Base-by-base conservation (phyloP, 2,888 invertebrate species). In the Agrypnus murinus region DNA sequence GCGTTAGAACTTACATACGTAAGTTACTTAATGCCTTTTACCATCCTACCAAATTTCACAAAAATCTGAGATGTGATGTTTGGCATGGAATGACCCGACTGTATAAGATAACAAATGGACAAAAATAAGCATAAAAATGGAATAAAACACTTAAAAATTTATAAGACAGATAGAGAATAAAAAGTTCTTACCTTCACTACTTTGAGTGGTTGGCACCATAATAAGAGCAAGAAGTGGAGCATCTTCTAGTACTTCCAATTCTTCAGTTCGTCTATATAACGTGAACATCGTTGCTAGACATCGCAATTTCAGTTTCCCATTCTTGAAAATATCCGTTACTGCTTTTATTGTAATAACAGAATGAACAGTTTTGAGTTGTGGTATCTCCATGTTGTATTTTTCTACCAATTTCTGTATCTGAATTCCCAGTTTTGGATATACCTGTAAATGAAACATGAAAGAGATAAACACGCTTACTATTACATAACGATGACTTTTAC, bases 281-380 rank as follows among this genome's bases (percentile, higher is more conserved):
- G 81, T 78, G 76, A 81, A 84, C 82, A 85, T 81, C 19, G 83
- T 81, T 57, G 84, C 84, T 71, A 81, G 76, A 74, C 85, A 85
- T 53, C 81, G 80, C 19, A 85, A 77, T 66, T 81, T 81, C 77
- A 85, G 79, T 74, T 83, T 83, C 57, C 84, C 82, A 68, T 79
- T 80, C 65, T 82, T 82, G 80, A 85, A 84, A 58, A 84, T 79
- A 62, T 82, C 81, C 50, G 81, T 78, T 32, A 81, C 79, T 17
- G 82, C 83, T 66, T 79, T 80, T 69, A 84, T 79, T 25, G 81
- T 78, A 57, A 84, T 79, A 46, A 82, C 79, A 14, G 84, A 84
- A 40, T 81, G 80, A 10, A 83, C 81, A 8, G 80, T 80, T 75
- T 83, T 83, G 68, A 84, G 72, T 12, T 81, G 83, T 3, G 82